Base-by-base conservation (phyloP, 1,140 invertebrate genomes). In the Diprion similis region DNA sequence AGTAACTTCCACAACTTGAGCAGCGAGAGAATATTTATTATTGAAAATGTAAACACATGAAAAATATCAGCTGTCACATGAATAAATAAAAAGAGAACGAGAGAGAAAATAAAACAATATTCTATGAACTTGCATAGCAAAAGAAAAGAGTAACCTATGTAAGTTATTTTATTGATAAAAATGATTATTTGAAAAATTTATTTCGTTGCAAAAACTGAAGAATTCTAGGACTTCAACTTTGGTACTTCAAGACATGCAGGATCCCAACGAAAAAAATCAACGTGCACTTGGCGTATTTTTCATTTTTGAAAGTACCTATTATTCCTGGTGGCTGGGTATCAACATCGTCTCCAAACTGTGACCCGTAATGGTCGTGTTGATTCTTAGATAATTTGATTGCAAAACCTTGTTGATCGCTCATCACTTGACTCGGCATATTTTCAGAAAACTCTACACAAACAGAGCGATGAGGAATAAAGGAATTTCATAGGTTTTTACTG, bases 311-410 rank as follows among this genome's bases (percentile, higher is more conserved):
- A 84, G 90, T 84, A 91, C 91, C 90, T 66, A 90, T 82, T 73
- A 91, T 91, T 75, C 88, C 89, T 47, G 88, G 81, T 11, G 80
- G 70, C 74, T 82, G 64, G 8, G 78, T 68, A 7, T 70, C 59
- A 1, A 78, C 74, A 48, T 84, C 80, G 15, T 84, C 82, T 3
- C 82, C 85, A 80, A 95, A 95, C 83, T 95, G 94, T 37, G 90
- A 89, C 70, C 92, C 93, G 80, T 95, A 95, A 64, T 94, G 93
- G 73, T 92, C 86, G 65, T 93, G 93, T 82, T 94, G 94, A 79
- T 91, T 90, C 81, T 90, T 91, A 77, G 90, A 92, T 70, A 95
- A 87, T 86, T 92, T 93, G 88, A 95, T 91, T 68, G 92, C 91
- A 86, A 95, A 95, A 74, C 89, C 90, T 79, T 76, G 70, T 51